Evolutionary conservation across 2,797 vertebrate genomes (phyloP).

Genomic region (Sebastes taczanowskii): DNA sequence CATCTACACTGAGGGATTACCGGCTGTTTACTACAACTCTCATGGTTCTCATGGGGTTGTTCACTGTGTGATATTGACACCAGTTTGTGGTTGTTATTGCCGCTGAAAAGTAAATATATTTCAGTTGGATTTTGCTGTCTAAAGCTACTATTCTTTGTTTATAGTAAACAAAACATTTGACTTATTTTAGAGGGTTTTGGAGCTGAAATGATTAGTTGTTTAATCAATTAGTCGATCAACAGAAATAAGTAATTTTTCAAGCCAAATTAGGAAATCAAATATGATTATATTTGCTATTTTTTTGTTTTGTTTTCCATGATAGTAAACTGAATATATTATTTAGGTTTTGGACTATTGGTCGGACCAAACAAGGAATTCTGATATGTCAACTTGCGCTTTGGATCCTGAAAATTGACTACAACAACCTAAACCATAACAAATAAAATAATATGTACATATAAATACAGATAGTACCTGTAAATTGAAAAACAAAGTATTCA

Average conservation of each 20-base stretch:
- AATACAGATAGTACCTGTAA: too few species aligned
- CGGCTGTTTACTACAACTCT: neutral
- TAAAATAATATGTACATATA: neutral
- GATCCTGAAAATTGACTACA: too few species aligned
- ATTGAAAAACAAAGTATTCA: too few species aligned
- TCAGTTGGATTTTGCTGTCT: neutral
- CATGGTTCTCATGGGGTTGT: neutral
- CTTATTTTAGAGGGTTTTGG: neutral
- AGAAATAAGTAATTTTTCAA: neutral
- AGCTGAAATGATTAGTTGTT: neutral
- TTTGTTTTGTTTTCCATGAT: neutral
- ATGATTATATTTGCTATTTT: too few species aligned
- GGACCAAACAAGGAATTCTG: neutral
- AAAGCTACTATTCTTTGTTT: neutral
- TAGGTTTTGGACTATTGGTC: neutral
- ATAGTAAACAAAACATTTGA: neutral
- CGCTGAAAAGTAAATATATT: neutral
- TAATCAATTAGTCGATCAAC: neutral
- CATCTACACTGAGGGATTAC: neutral
- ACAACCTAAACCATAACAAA: too few species aligned
- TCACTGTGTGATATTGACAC: neutral
- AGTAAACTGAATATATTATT: neutral
- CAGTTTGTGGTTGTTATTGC: neutral
- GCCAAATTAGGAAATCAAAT: neutral
- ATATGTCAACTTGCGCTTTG: neutral